Percentiles rank a stretch among this genome's conserved stretches.
phyloP scores from a whole-genome alignment of 1,140 invertebrate genomes.

The Colletes gigas region DNA sequence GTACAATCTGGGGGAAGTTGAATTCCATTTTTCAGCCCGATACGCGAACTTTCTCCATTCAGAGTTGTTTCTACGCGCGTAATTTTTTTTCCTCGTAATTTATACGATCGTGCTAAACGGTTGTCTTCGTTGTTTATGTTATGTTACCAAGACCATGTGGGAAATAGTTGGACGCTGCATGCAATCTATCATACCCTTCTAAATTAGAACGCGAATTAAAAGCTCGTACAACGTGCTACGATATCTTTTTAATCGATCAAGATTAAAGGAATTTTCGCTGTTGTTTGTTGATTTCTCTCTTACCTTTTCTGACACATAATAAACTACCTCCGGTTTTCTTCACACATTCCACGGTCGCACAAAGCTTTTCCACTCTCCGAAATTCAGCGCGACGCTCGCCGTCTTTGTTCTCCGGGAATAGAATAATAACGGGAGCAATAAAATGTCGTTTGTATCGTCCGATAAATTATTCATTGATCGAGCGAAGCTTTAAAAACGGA shows the following conservation, averaged over 20 bases:
- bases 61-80: no score
- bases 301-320: conserved; percentile 26
- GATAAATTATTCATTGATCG: conserved; percentile 25
- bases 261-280: background rate
- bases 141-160: background rate
- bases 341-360: conserved; percentile 25
- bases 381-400: conserved; percentile 39
- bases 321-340: conserved; percentile 31
- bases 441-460: conserved; percentile 24
- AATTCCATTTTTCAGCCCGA: conserved; percentile 24
- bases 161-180: background rate
- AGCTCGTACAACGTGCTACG: no score
- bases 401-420: conserved; percentile 12
- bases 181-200: no score
- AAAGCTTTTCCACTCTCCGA: conserved; percentile 32
- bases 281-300: conserved; percentile 42
- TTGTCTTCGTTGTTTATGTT: background rate
- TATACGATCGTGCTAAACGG: no score
- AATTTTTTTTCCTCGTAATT: no score
- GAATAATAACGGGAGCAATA: conserved; percentile 38
- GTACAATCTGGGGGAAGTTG: conserved; percentile 27
- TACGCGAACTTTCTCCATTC: background rate
- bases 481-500: background rate
- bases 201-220: no score
- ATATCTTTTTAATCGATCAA: no score